Base-by-base conservation (phyloP, 64 coral and sea anemone species). In the Acropora tenuis region DNA sequence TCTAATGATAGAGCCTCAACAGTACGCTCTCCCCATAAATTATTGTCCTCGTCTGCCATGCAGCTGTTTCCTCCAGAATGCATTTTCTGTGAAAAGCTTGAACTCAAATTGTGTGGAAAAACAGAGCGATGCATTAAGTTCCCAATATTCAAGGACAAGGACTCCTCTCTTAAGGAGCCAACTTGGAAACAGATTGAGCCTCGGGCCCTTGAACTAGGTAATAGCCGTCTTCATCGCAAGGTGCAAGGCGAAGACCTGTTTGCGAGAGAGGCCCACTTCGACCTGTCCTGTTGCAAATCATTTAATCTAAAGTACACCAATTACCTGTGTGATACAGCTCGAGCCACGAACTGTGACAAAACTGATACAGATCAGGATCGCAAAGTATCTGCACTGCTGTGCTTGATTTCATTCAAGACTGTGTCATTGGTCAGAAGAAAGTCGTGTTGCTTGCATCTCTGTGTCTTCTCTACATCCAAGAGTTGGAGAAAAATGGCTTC, bases 101-200 rank as follows among this genome's bases (percentile, higher is more conserved):
- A 89, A 89, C 3, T 48, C 1, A 86, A 92, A 77, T 43, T 12
- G 75, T 20, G 2, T 71, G 19, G 74, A 53, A 87, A 92, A 86
- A 92, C 55, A 59, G 82, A 92, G 75, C 90, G 50, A 66, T 92
- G 90, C 44, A 69, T 41, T 47, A 92, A 85, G 82, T 92, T 92
- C 43, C 46, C 90, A 77, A 43, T 92, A 40, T 92, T 78, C 59
- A 92, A 92, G 73, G 90, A 87, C 46, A 86, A 92, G 58, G 67
- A 86, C 52, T 16, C 50, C 40, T 8, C 80, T 74, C 79, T 85
- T 61, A 78, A 74, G 82, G 75, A 92, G 75, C 83, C 82, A 58
- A 92, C 83, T 41, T 92, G 90, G 83, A 87, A 86, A 78, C 90
- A 92, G 78, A 79, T 92, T 71, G 90, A 92, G 83, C 83, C 90